Base-by-base conservation (phyloP, 2,797 vertebrate species). In the Gadopsis marmoratus region DNA sequence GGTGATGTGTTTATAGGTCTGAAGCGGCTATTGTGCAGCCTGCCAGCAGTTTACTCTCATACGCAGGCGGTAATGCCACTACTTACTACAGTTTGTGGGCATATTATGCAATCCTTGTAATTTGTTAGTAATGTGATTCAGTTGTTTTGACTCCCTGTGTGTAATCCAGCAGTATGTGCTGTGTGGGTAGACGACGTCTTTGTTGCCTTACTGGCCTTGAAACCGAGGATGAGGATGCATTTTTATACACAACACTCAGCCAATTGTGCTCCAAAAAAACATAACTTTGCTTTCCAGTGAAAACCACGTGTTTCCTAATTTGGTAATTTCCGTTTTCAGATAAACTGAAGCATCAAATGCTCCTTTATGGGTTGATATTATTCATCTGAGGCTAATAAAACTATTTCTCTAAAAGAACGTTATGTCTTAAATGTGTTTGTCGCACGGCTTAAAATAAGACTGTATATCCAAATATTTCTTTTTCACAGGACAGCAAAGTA, bases 1-100 rank as follows among this genome's bases (percentile, higher is more conserved):
- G 88, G 83, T 73, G 87, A 84, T 89, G 84, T 31, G 14, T 92
- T 91, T 86, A 81, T 76, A 68, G 86, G 65, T 65, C 68, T 82
- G 31, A 65, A 73, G 75, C 61, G 26, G 50, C 67, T 68, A 41
- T 84, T 84, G 85, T 88, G 84, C 56, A 84, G 79, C 55, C 72
- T 81, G 84, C 62, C 79, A 78, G 81, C 73, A 56, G 79, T 85
- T 84, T 77, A 67, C 81, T 86, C 72, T 84, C 56, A 31, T 29
- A 73, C 65, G 75, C 37, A 23, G 51, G 65, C 43, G 6, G 56
- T 79, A 88, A 83, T 71, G 23, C 81, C 53, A 55, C 73, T 19
- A 14, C 71, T 89, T 76, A 82, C 76, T 81, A 26, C 53, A 64
- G 71, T 82, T 63, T 80, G 70, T 71, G 60, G 78, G 50, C 70